Conservation (phyloP, 2,797 vertebrate genomes). For the Prunella strophiata region DNA sequence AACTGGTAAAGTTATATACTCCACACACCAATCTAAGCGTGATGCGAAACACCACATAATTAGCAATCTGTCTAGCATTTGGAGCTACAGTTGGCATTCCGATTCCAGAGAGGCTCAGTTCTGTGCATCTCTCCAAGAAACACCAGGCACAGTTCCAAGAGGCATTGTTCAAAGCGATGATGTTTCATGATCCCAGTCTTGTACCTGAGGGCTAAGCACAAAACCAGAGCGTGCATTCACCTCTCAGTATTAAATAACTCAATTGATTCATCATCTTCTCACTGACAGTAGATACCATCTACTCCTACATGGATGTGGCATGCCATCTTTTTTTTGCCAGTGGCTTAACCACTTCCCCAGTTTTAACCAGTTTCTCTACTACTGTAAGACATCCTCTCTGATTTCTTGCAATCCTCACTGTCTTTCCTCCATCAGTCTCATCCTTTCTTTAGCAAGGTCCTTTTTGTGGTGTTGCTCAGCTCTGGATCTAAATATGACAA, state of each 20-base stretch:
- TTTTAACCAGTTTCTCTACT: background rate
- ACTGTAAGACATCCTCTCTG: background rate
- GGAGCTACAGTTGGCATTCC: background rate
- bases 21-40: background rate
- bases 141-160: accelerated
- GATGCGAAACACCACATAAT: background rate
- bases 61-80: background rate
- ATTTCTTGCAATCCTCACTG: background rate
- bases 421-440: background rate
- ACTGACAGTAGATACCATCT: background rate
- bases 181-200: background rate
- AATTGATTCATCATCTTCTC: background rate
- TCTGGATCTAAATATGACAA: background rate
- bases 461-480: background rate
- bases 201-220: background rate
- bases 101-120: accelerated
- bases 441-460: background rate
- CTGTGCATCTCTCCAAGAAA: background rate
- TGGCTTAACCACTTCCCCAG: background rate
- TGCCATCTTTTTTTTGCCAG: background rate
- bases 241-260: background rate
- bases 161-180: background rate
- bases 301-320: background rate
- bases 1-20: background rate
- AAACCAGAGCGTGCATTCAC: background rate